Conservation (phyloP, 2,888 invertebrate species). For the Conus canariensis region DNA sequence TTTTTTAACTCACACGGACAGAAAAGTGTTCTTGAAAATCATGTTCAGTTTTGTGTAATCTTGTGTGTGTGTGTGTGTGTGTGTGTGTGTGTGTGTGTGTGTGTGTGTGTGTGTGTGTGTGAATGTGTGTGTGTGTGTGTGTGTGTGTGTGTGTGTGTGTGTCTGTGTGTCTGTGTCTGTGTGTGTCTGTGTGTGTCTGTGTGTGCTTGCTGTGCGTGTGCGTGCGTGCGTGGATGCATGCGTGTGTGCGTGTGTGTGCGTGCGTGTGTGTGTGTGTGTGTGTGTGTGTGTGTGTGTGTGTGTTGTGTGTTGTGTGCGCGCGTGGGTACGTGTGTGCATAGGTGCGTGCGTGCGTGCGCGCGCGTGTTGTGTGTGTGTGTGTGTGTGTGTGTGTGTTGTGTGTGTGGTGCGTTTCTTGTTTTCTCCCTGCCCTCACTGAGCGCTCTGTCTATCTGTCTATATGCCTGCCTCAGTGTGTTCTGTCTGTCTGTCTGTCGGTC, state of each 20-base stretch:
- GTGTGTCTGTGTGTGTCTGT: neutral
- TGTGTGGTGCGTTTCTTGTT: no score
- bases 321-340: no score
- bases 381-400: no score
- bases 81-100: slow-evolving; percentile 14
- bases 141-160: neutral
- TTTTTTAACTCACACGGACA: no score
- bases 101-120: slow-evolving; percentile 14
- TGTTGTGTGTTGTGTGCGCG: neutral
- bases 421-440: no score
- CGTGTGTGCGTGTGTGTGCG: neutral
- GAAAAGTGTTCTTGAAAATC: no score
- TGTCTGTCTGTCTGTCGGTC: no score
- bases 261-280: neutral
- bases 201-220: neutral
- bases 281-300: slow-evolving; percentile 2
- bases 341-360: no score
- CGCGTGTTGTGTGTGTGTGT: no score
- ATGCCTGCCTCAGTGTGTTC: no score
- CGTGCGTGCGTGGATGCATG: neutral
- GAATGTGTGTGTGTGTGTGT: neutral
- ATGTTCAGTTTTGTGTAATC: no score
- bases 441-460: no score
- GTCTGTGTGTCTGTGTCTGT: neutral
- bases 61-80: slow-evolving; percentile 2